Base-by-base conservation (phyloP, 2,888 invertebrate genomes). In the Trichopoda pennipes region DNA sequence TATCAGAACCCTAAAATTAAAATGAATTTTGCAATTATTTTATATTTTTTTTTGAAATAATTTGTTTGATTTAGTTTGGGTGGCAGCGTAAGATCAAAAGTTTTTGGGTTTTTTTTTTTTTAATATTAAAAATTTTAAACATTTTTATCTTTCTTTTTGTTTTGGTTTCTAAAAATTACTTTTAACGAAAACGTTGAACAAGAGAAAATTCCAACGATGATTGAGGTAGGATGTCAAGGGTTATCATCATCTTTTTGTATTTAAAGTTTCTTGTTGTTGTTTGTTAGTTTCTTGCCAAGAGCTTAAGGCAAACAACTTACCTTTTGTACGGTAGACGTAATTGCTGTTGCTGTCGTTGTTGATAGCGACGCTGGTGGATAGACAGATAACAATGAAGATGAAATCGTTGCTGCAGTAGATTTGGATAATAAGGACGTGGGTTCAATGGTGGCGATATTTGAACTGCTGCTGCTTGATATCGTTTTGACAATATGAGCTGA, bases 1-100 rank as follows among this genome's bases (percentile, higher is more conserved):
- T 94, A 92, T 95, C 95, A 92, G 95, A 95, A 91, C 95, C 94
- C 94, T n/a, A 3, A 92, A 17, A 92, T 92, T 80, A 86, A n/a
- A 88, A 92, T 84, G 86, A 88, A 86, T 44, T 64, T 70, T 56
- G 6, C 28, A 17, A 21, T 49, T 19, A 38, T 16, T 7, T 17
- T n/a, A 49, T 21, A 17, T 32, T 17, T 28, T n/a, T 53, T n/a
- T n/a, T n/a, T n/a, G n/a, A n/a, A 19, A 44, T 19, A 0, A 2
- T 7, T 9, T 38, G 12, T 16, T 28, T 55, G 7, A n/a, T 38
- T 53, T n/a, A 7, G 8, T 23, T 42, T 19, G n/a, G 21, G 14
- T 19, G n/a, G 21, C 19, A 78, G 64, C 78, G 74, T 64, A 81
- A 81, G 74, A 81, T 75, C 81, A 78, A 78, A 78, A 70, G 68